These are phyloP conservation scores for Lissonota sp. DNA, from an alignment of 2,888 invertebrate genomes.

Conservation along the genomic window DNA sequence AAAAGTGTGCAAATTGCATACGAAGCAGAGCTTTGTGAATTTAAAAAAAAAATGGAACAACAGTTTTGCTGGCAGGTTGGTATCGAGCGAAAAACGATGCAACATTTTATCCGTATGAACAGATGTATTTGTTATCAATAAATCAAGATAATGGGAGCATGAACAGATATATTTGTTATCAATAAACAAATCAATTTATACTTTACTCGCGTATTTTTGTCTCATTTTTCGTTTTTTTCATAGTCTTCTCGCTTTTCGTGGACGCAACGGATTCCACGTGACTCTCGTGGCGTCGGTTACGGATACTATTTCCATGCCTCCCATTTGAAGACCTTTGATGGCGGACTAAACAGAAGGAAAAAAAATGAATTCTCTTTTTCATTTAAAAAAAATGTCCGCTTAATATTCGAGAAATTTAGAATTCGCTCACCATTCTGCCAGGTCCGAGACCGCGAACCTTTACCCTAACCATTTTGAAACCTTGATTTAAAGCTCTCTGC, in stretches of 20 bases:
- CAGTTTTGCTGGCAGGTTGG: no score
- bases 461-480: constrained; percentile 91
- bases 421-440: constrained; percentile 91
- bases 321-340: constrained; percentile 96
- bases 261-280: constrained; percentile 90
- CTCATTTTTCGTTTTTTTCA: constrained; percentile 83
- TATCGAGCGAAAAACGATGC: background rate
- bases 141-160: background rate
- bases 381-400: constrained; percentile 13
- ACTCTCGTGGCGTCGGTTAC: constrained; percentile 96
- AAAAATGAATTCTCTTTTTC: constrained; percentile 42
- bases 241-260: constrained; percentile 93
- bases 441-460: constrained; percentile 94
- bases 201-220: constrained; percentile 1
- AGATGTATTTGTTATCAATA: background rate
- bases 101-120: background rate
- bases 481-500: constrained; percentile 90
- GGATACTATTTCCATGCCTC: constrained; percentile 95
- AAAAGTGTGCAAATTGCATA: no score
- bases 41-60: no score
- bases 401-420: background rate
- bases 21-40: no score
- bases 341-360: constrained; percentile 89
- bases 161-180: background rate
- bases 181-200: background rate